Evolutionary conservation across 1,140 invertebrate genomes (phyloP).

Genomic region (Diachasma alloeum): DNA sequence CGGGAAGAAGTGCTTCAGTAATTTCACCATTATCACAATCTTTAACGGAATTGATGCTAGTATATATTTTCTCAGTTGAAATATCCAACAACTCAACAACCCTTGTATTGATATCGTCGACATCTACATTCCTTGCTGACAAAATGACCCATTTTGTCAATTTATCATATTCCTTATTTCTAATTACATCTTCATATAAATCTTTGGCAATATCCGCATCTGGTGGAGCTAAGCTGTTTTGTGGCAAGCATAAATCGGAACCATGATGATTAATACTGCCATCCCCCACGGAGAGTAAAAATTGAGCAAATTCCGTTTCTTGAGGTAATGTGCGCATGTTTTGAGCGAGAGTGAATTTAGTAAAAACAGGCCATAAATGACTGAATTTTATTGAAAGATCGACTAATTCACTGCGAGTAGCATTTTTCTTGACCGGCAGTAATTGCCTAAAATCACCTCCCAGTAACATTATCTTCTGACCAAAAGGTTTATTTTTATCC

Average conservation of each 20-base stretch:
- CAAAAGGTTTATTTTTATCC: not conserved
- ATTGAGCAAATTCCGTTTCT: conserved; percentile 28
- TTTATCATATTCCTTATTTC: conserved; percentile 14
- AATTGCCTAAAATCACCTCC: conserved; percentile 39
- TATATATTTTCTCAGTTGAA: conserved; percentile 15
- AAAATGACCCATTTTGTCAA: conserved; percentile 24
- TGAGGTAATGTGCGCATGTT: conserved; percentile 25
- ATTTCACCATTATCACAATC: not conserved
- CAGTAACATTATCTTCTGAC: conserved; percentile 1
- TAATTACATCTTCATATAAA: conserved; percentile 16
- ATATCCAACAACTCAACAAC: conserved; percentile 24
- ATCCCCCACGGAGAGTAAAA: conserved; percentile 29
- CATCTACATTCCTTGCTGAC: conserved; percentile 27
- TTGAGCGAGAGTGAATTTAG: conserved; percentile 22
- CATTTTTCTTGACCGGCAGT: conserved; percentile 27
- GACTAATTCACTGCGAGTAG: no score
- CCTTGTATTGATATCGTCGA: conserved; percentile 30
- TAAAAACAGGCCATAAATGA: conserved; percentile 27
- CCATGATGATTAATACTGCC: conserved; percentile 10
- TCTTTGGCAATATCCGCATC: conserved; percentile 9
- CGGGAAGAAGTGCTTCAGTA: conserved; percentile 11
- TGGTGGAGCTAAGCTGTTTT: not conserved
- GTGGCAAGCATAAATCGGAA: conserved; percentile 14
- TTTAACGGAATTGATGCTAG: not conserved
- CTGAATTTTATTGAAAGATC: conserved; percentile 30